Base-by-base conservation (phyloP, 2,113 vertebrate species). In the Vidua chalybeata region DNA sequence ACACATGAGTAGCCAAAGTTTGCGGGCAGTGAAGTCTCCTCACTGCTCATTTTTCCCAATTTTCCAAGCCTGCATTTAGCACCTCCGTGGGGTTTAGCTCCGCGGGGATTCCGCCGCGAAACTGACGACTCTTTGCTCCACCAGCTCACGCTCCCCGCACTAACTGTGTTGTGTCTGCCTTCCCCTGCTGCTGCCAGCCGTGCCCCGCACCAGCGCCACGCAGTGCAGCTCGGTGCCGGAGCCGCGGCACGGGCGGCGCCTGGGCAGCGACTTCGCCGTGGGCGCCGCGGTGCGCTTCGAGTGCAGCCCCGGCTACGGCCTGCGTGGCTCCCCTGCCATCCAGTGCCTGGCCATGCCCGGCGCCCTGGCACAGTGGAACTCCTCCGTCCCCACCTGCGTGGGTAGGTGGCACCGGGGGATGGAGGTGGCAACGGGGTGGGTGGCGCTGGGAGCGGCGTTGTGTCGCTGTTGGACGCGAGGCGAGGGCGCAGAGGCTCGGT, bases 141-240 rank as follows among this genome's bases (percentile, higher is more conserved):
- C 0, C 56, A 45, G 2, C 31, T 4, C 35, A 35, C 35, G 13
- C 41, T 15, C 21, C 22, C 0, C 2, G 1, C 33, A 7, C 7
- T 84, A n/a, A 74, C 69, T 0, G 11, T 28, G n/a, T 2, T 10
- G 0, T 30, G 15, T 56, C 9, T 16, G 48, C 23, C 1, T 14
- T 23, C 15, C n/a, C 1, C 8, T 1, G 11, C 81, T 11, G 14
- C 51, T 1, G 19, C 15, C 78, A 99, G 99, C 99, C 35, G 99
- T 99, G 37, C 99, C 99, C 6, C 98, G 99, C 67, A 99, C 99
- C 91, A 99, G 99, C 3, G 98, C 99, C 84, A 99, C 99, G 0
- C 99, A 99, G 96, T 99, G 99, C 98, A 99, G 98, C 97, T 99
- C 99, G 0, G 98, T 99, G 51, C 99, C 99, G 0, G 99, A 99